phyloP scores from a whole-genome alignment of 2,797 vertebrate genomes.

The Malacoctenus gilli region DNA sequence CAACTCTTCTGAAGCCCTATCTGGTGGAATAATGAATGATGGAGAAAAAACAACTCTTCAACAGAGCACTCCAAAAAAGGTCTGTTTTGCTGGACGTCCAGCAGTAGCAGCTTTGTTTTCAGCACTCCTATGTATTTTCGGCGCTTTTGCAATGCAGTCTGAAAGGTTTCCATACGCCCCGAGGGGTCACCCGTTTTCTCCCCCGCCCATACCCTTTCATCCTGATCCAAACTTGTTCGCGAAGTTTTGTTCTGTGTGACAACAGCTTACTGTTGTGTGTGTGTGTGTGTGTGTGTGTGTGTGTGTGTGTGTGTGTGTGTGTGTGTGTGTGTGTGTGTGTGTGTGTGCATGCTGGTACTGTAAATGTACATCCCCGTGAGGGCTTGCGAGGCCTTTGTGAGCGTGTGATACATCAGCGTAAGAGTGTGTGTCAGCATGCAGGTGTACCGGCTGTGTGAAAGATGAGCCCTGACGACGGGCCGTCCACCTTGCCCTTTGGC shows the following conservation, averaged over 20 bases:
- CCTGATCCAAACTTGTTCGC: slow-evolving; percentile 18
- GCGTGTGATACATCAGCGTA: not conserved
- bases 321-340: no score
- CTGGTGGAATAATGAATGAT: no score
- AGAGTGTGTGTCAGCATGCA: slow-evolving; percentile 57
- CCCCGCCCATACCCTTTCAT: not conserved
- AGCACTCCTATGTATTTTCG: slow-evolving; percentile 14
- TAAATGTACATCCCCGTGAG: slow-evolving; percentile 32
- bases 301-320: no score
- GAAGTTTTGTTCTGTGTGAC: slow-evolving; percentile 24
- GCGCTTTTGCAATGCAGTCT: slow-evolving; percentile 21
- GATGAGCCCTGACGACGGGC: slow-evolving; percentile 74
- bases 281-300: no score
- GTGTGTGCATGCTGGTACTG: slow-evolving; percentile 21
- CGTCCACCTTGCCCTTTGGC: slow-evolving; percentile 82
- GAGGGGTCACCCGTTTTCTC: slow-evolving; percentile 15
- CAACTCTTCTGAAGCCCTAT: no score
- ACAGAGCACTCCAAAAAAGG: slow-evolving; percentile 30
- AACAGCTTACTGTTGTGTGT: slow-evolving; percentile 5
- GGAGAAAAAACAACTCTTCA: no score
- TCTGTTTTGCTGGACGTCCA: slow-evolving; percentile 17
- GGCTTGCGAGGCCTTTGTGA: slow-evolving; percentile 5
- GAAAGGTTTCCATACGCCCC: slow-evolving; percentile 31
- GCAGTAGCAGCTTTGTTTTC: slow-evolving; percentile 18
- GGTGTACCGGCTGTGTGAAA: slow-evolving; percentile 76